Evolutionary conservation across 2,888 invertebrate genomes (phyloP), one percentile per base, ranked within the genome.

Genomic region (Sympetrum striolatum): DNA sequence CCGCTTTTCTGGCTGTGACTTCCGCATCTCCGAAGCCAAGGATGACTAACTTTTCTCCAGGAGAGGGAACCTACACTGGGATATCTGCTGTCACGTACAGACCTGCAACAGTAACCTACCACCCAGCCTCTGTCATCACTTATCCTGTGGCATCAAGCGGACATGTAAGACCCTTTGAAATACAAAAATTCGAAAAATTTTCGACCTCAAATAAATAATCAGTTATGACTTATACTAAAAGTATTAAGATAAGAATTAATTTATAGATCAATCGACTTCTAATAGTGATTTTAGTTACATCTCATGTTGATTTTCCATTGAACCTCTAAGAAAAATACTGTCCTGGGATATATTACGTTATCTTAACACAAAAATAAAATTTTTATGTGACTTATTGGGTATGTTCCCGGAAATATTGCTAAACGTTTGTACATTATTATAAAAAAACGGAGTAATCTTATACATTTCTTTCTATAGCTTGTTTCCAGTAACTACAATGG

Each of bases 21-120:
- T 60, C 60, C 60, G 60, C 86, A 10, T 58, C 60, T 39, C 86
- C 86, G 4, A 60, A 60, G 60, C 86, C 86, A n/a, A 86, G 86
- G 86, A 39, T 60, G 10, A 10, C 60, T 2, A 37, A 64, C 60
- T 1, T 53, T 12, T 14, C 86, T 15, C 60, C 86, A 5, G 4
- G 58, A 37, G 86, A 35, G n/a, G 18, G 22, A 12, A 31, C 25
- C 22, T 31, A 73, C 31, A 31, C 73, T 12, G 73, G 73, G 31
- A 31, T 31, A 22, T 3, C 73, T 14, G 48, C 81, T 4, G 48
- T 48, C 48, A 60, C 86, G 10, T 60, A 60, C 64, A 60, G 14
- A 25, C 82, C 53, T 0, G 86, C 60, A 1, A 60, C 37, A n/a
- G 15, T 86, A 8, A 60, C 86, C 18, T 86, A 86, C 86, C 58